Base-by-base conservation (phyloP, 2,113 vertebrate genomes). In the Malurus cyaneus region DNA sequence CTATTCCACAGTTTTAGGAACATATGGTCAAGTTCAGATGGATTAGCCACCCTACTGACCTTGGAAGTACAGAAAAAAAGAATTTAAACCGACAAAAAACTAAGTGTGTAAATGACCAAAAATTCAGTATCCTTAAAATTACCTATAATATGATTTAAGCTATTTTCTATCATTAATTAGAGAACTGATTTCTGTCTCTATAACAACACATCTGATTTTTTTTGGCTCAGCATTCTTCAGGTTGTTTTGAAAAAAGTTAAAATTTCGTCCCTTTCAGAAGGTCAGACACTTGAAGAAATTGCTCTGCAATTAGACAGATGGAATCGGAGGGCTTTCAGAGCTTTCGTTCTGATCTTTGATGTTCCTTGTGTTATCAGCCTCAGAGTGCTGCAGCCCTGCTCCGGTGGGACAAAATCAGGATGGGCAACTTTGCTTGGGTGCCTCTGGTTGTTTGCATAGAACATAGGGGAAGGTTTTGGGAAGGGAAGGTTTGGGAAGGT, bases 281-380 rank as follows among this genome's bases (percentile, higher is more conserved):
- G 15, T 42, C 36, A 78, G 8, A 29, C 2, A 18, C 20, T 44
- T 66, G 23, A 66, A 57, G 28, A 46, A 88, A 31, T 7, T 50
- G 13, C 2, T 66, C 12, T 82, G 78, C 0, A 0, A 23, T 61
- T 47, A 26, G 56, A 73, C 18, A 69, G 31, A 12, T n/a, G 10
- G 3, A 69, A 14, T 20, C 50, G 32, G 11, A 66, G 23, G 42
- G 13, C 12, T n/a, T n/a, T 81, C 21, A 56, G 8, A 53, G 24
- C 6, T 57, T 57, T 47, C 24, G 10, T 29, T 59, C 18, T 0
- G 0, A 14, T 47, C 5, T 70, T 57, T 60, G 49, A 42, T 8
- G 4, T 6, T 14, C 11, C 9, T 57, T 82, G 60, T 0, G 0
- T 5, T 34, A 32, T 41, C 64, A 54, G 15, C 4, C 11, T 77